Base-by-base conservation (phyloP, 2,113 vertebrate species). In the Bombycilla garrulus region DNA sequence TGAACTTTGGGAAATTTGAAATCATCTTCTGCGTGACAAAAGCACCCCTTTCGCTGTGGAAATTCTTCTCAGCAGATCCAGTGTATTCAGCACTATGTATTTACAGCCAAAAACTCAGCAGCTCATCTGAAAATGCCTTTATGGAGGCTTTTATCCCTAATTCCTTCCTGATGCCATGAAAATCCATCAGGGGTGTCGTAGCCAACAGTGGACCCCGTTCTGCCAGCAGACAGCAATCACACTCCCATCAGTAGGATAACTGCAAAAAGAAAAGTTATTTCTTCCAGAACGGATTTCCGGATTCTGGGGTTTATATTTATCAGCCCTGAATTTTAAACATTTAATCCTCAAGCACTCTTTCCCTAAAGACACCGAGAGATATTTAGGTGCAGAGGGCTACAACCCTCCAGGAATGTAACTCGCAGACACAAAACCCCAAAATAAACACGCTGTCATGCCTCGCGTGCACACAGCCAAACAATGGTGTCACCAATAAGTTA, bases 181-280 rank as follows among this genome's bases (percentile, higher is more conserved):
- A 92, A 60, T 23, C n/a, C 20, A 19, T 48, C 21, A 40, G 23
- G 28, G 44, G 15, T 1, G 1, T 25, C 31, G 38, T 14, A 58
- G 48, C 26, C 47, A 31, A 1, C 25, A 12, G 6, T 2, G 16
- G 48, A 42, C 6, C 33, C 12, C 0, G 0, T 44, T 38, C 42
- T 76, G 23, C 40, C 61, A n/a, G 5, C n/a, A 40, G 38, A 15
- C 23, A 36, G 17, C 17, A 62, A 1, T 26, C 45, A 10, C 51
- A 0, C 26, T 50, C 22, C 6, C 14, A 38, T 50, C 24, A 45
- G 8, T 15, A 6, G 12, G 12, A 29, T n/a, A 9, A 6, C 40
- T 11, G 13, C 2, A 18, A 73, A 58, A n/a, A 78, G 29, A 40
- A 65, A 21, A 56, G 10, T 26, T 61, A 12, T 33, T 67, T 82